Conservation (phyloP, 30 jellyfish, hydroid and myxozoan genomes). For the Catostylus mosaicus region DNA sequence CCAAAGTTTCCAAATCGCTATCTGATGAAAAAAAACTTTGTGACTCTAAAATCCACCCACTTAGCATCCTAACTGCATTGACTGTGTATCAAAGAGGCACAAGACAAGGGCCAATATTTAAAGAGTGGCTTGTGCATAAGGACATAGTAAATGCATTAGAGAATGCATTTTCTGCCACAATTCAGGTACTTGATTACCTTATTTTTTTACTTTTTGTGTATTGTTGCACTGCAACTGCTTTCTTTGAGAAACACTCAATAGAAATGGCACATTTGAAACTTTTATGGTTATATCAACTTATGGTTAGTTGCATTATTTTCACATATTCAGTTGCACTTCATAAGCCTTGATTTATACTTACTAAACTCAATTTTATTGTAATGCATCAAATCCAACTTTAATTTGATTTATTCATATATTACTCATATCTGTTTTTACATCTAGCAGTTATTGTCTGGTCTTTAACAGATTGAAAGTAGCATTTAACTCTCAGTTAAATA, state of each 20-base stretch:
- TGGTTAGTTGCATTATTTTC: background rate
- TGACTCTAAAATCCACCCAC: conserved; percentile 63
- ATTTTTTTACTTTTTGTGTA: background rate
- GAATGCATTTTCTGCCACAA: conserved; percentile 50
- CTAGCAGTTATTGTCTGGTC: background rate
- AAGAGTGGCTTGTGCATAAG: conserved; percentile 35
- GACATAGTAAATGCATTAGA: conserved; percentile 33
- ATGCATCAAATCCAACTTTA: background rate
- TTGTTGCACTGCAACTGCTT: no score
- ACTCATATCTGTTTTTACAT: background rate
- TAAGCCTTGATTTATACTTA: no score
- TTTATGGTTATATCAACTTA: background rate
- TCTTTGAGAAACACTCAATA: no score
- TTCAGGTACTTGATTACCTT: conserved; percentile 29
- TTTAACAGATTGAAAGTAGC: background rate
- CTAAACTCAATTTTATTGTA: background rate
- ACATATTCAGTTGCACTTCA: background rate
- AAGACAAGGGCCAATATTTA: conserved; percentile 27
- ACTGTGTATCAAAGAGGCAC: conserved; percentile 47
- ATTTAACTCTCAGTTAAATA: background rate
- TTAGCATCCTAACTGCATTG: conserved; percentile 51
- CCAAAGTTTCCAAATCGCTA: conserved; percentile 16
- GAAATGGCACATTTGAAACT: no score
- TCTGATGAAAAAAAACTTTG: conserved; percentile 28
- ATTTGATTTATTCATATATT: background rate